Evolutionary conservation across 2,797 vertebrate species (phyloP), one percentile per base, ranked within the genome.

Genomic region (Otolemur crassicaudatus): DNA sequence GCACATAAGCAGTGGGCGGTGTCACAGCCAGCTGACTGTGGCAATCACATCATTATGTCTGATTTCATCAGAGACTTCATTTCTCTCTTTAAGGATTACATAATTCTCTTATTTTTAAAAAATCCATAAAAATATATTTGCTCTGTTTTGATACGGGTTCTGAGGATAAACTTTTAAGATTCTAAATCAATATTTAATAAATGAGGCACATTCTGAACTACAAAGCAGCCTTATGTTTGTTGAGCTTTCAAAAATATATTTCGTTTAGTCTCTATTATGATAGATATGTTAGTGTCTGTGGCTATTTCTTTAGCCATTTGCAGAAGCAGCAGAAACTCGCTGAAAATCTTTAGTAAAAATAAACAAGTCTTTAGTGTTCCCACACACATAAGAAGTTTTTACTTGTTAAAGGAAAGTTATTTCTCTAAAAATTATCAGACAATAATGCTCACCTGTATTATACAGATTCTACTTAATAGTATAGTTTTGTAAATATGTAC

Each of bases 111-210:
- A 53, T 53, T 60, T 23, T 37, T 67, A 67, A 82, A 83, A 83
- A n/a, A 43, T 46, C 67, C 83, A 56, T 67, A 73, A 90, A 79
- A 58, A 76, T 72, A 34, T 58, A 83, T 82, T 61, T 79, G 7
- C 25, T 70, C 17, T 53, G 65, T 80, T 65, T 85, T 56, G 60
- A 87, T 23, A 19, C 92, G 27, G 82, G 37, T 94, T 67, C 75
- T 91, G 76, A 92, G 91, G 27, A 56, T 6, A 67, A 58, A 76
- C 53, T 89, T 94, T 75, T 29, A 81, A 91, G 85, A 80, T 90
- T 93, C n/a, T 65, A 77, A 94, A 76, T 95, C 93, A 82, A 80
- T 92, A 60, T 84, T 90, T 37, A 81, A 31, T 90, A 87, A 83
- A 25, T 90, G 73, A 75, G 56, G 43, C 56, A 49, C 13, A 82